Conservation (phyloP, 2,888 invertebrate species). For the Fabriciana adippe region DNA sequence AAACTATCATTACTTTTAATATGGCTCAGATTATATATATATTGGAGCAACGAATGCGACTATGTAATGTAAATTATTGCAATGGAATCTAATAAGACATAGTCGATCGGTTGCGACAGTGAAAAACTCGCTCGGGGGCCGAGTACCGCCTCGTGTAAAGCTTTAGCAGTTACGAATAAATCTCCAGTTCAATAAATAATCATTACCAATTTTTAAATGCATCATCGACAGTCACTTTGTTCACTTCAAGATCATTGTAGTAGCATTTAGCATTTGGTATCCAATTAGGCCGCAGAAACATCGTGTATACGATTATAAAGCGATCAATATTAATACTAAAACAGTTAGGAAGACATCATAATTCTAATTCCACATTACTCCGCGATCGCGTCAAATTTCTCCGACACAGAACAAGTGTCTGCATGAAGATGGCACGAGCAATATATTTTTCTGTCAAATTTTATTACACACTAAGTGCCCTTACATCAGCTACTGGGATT, state of each 20-base stretch:
- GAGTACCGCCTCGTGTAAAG: conserved; percentile 56
- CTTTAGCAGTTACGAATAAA: conserved; percentile 58
- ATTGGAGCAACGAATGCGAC: conserved; percentile 27
- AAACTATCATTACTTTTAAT: conserved; percentile 45
- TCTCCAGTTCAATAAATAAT: conserved; percentile 63
- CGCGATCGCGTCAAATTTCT: conserved; percentile 1
- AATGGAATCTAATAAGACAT: neutral
- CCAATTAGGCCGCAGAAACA: conserved; percentile 34
- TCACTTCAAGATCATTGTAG: conserved; percentile 58
- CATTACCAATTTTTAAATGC: conserved; percentile 71
- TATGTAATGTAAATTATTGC: neutral
- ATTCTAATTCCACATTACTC: conserved; percentile 28
- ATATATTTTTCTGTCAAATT: conserved; percentile 5
- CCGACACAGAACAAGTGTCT: conserved; percentile 31
- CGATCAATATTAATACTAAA: conserved; percentile 28
- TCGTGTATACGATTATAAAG: conserved; percentile 18
- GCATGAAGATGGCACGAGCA: conserved; percentile 35
- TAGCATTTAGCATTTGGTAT: conserved; percentile 53
- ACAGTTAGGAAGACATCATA: conserved; percentile 41
- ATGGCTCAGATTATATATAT: conserved; percentile 45
- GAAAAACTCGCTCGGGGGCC: conserved; percentile 41
- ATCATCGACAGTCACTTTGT: conserved; percentile 65
- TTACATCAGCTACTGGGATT: neutral
- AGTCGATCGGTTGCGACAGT: conserved; percentile 18
- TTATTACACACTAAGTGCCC: conserved; percentile 17